Evolutionary conservation across 2,797 vertebrate species (phyloP).

Genomic region (Argentina silus): DNA sequence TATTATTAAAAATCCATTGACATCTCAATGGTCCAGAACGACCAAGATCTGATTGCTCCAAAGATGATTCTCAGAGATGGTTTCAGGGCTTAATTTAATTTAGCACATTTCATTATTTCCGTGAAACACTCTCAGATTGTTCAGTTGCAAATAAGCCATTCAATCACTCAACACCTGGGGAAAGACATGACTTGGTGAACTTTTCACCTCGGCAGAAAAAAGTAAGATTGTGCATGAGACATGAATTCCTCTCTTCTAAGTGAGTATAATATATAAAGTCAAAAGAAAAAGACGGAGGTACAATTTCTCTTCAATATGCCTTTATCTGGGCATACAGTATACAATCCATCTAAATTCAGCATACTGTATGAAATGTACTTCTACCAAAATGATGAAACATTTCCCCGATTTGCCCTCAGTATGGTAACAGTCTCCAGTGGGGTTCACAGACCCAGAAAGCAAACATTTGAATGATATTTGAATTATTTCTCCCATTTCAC

Average conservation of each 20-base stretch:
- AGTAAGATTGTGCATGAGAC: not conserved
- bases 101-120: slow-evolving; percentile 19
- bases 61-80: slow-evolving; percentile 8
- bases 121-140: slow-evolving; percentile 11
- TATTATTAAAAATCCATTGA: slow-evolving; percentile 24
- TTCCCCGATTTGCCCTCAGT: not conserved
- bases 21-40: slow-evolving; percentile 20
- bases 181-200: slow-evolving; percentile 19
- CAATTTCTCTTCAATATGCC: not conserved
- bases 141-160: slow-evolving; percentile 13
- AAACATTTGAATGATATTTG: slow-evolving; percentile 24
- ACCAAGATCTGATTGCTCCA: slow-evolving; percentile 24
- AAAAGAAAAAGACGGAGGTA: not conserved
- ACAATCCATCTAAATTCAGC: slow-evolving; percentile 8
- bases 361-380: slow-evolving; percentile 4
- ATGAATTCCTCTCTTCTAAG: slow-evolving; percentile 3
- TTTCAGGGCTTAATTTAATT: slow-evolving; percentile 25
- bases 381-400: slow-evolving; percentile 11
- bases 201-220: slow-evolving; percentile 28
- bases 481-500: slow-evolving; percentile 14
- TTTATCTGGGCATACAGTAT: not conserved
- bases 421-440: slow-evolving; percentile 1
- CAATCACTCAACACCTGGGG: slow-evolving; percentile 22
- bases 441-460: not conserved
- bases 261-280: not conserved